Percentiles rank a stretch among this genome's conserved stretches.
Conservation (phyloP, 2,888 invertebrate species). For the Acleris holmiana region DNA sequence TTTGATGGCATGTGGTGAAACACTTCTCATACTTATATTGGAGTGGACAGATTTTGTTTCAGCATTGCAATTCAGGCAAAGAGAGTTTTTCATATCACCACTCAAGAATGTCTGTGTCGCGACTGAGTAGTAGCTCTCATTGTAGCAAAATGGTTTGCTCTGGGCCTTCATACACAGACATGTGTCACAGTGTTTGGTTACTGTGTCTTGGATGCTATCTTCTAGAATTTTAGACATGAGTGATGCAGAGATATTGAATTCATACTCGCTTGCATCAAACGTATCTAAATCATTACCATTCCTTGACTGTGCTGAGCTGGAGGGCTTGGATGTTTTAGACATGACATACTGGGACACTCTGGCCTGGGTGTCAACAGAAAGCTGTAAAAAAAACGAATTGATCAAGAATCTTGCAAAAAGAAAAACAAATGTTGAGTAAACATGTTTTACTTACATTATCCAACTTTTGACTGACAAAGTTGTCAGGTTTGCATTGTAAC, state of each 20-base stretch:
- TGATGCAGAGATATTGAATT: conserved; percentile 92
- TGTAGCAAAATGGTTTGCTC: conserved; percentile 79
- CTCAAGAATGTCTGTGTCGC: conserved; percentile 85
- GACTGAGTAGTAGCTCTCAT: conserved; percentile 84
- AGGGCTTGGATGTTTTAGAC: conserved; percentile 81
- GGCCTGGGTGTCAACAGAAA: conserved; percentile 95
- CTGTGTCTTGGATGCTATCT: conserved; percentile 92
- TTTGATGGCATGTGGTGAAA: conserved; percentile 67
- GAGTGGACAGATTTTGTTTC: conserved; percentile 77
- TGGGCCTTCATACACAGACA: conserved; percentile 88
- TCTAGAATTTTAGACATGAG: conserved; percentile 96
- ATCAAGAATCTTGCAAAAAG: conserved; percentile 30
- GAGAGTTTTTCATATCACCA: conserved; percentile 78
- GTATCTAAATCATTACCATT: conserved; percentile 72
- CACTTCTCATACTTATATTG: conserved; percentile 70
- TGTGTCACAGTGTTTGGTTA: conserved; percentile 92
- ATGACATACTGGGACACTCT: conserved; percentile 92
- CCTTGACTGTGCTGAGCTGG: conserved; percentile 73
- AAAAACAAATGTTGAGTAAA: conserved; percentile 36
- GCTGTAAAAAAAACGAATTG: conserved; percentile 79
- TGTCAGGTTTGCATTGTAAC: conserved; percentile 96
- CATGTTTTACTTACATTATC: conserved; percentile 89
- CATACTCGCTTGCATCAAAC: conserved; percentile 85
- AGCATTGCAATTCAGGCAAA: conserved; percentile 86
- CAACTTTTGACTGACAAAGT: conserved; percentile 96